A percentile compares a stretch with the other conserved stretches of the same genome.
These are phyloP conservation scores for Chromoteleia sp. DNA, from an alignment of 2,888 invertebrate species.

Conservation along the genomic window DNA sequence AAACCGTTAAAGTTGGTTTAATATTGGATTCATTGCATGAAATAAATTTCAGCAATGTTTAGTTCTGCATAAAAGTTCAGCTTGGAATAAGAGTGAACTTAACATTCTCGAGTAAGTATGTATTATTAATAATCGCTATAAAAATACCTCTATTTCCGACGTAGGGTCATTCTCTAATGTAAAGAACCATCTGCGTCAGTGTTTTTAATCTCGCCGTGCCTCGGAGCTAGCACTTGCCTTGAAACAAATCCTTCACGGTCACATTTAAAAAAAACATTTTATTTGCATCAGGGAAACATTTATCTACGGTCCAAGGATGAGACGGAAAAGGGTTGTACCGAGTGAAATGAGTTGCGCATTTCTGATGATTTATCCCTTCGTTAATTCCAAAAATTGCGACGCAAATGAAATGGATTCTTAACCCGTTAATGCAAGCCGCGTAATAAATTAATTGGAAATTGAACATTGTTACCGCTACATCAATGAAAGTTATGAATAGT, in stretches of 20 bases:
- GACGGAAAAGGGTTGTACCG: not conserved
- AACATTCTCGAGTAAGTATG: constrained; percentile 12
- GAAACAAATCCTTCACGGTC: constrained; percentile 63
- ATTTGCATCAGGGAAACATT: constrained; percentile 50
- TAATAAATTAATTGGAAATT: constrained; percentile 20
- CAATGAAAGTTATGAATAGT: constrained; percentile 35
- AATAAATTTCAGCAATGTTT: not conserved
- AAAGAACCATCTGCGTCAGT: constrained; percentile 59
- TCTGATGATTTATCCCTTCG: constrained; percentile 27
- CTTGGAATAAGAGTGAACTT: constrained; percentile 8
- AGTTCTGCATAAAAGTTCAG: constrained; percentile 19
- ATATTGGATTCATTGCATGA: not conserved
- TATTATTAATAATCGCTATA: constrained; percentile 52
- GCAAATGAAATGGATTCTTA: not conserved
- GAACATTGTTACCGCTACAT: constrained; percentile 20
- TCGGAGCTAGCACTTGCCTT: constrained; percentile 53
- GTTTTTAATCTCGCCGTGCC: constrained; percentile 56
- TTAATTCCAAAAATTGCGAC: constrained; percentile 17
- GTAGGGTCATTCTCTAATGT: constrained; percentile 45
- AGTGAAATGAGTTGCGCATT: constrained; percentile 39
- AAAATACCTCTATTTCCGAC: constrained; percentile 48
- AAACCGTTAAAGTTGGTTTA: too few species aligned
- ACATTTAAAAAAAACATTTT: constrained; percentile 56
- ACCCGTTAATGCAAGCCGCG: not conserved
- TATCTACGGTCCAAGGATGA: constrained; percentile 49